Percentiles rank a stretch among this genome's conserved stretches.
phyloP scores from a whole-genome alignment of 2,113 vertebrate species.

The Rhabdornis inornatus region DNA sequence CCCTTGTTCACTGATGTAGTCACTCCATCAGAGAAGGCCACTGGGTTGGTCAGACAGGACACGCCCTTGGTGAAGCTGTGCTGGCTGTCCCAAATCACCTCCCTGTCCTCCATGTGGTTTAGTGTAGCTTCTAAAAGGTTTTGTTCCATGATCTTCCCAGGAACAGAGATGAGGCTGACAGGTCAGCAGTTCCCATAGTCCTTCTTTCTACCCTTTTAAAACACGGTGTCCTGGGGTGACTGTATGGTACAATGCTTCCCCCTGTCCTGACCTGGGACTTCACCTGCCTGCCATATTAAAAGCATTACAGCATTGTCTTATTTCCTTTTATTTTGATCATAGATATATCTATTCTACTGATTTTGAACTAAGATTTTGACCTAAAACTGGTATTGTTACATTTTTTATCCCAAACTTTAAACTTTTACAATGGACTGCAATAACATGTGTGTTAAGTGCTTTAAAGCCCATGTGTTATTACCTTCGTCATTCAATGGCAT shows the following conservation, averaged over 20 bases:
- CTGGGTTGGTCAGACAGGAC: not conserved
- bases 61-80: not conserved
- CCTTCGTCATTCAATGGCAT: not conserved
- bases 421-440: conserved; percentile 6
- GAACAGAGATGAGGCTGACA: not conserved
- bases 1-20: not conserved
- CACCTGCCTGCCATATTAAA: not conserved
- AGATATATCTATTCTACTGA: not conserved
- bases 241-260: not conserved
- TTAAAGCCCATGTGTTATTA: conserved; percentile 27
- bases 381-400: not conserved
- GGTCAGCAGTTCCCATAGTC: not conserved
- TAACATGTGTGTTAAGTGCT: not conserved
- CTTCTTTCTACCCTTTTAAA: not conserved
- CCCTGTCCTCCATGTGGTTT: not conserved
- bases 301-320: not conserved
- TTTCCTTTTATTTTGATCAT: not conserved
- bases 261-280: not conserved
- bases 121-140: not conserved
- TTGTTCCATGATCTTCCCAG: not conserved
- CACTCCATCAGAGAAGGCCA: not conserved
- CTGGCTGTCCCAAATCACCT: not conserved
- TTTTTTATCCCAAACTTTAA: not conserved
- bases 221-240: not conserved
- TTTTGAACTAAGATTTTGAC: not conserved